Evolutionary conservation across 2,113 vertebrate species (phyloP), one percentile per base, ranked within the genome.

Genomic region (Alouatta palliata): DNA sequence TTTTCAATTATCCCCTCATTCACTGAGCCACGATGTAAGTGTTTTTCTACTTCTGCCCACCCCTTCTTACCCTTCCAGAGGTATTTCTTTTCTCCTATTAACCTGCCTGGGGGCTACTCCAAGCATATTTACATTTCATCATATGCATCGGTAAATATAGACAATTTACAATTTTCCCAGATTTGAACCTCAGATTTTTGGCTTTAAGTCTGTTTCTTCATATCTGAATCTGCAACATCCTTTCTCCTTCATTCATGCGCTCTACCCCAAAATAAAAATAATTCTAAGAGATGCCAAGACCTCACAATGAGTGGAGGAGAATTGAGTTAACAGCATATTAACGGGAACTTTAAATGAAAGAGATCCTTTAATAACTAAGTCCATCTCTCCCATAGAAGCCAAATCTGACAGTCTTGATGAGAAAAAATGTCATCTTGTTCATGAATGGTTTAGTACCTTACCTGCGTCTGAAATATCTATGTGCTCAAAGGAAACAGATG

Each of bases 401-500:
- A 88, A 52, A 30, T 86, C 93, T 98, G 97, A 90, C 47, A 95
- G 89, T 94, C 70, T 97, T 95, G 92, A 96, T 88, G 79, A 97
- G 87, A 96, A 98, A 97, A 86, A 1, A 0, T 66, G 84, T 95
- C 61, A 86, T 94, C 96, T 92, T 87, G n/a, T 97, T 97, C 90
- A 97, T 49, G 16, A 98, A 97, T 90, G 70, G 49, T 40, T 97
- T 96, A 87, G 91, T 97, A 94, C 96, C 92, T 90, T 95, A 97
- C 97, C 97, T 98, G 97, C 56, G 77, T 98, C 96, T 96, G 98
- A 98, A 97, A 98, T 87, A 83, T 95, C 95, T 96, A 27, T 92
- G 95, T 96, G 94, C 87, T 97, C n/a, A 40, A 98, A 98, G 86
- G 95, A 98, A 98, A 98, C 89, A 96, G 96, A 97, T 97, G 94